phyloP scores from a whole-genome alignment of 2,797 vertebrate genomes.

The Huso huso region DNA sequence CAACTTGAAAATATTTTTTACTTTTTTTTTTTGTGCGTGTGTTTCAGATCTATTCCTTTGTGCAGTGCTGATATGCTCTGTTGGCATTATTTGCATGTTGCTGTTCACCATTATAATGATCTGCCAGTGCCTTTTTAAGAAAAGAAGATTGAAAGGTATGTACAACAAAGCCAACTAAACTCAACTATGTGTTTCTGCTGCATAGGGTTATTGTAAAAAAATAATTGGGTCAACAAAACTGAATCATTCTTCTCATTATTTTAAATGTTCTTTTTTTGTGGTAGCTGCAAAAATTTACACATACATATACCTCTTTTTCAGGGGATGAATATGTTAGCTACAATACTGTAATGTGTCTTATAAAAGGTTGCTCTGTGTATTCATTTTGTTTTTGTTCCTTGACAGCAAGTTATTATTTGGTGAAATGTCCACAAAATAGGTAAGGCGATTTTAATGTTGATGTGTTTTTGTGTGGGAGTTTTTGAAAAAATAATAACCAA shows the following conservation, averaged over 20 bases:
- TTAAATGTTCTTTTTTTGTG: too few species aligned
- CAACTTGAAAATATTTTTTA: too few species aligned
- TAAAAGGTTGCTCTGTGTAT: not conserved
- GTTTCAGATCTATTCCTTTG: conserved; percentile 81
- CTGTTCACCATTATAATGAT: conserved; percentile 73
- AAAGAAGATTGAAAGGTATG: conserved; percentile 71
- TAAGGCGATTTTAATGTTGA: conserved; percentile 40
- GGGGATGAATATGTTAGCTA: too few species aligned
- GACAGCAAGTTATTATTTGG: conserved; percentile 83
- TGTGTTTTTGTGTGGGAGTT: not conserved
- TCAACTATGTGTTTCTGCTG: too few species aligned
- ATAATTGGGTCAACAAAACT: too few species aligned
- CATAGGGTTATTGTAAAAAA: too few species aligned
- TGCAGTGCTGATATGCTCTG: conserved; percentile 78
- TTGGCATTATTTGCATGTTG: conserved; percentile 80
- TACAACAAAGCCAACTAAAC: not conserved
- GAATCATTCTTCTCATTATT: too few species aligned
- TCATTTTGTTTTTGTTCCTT: conserved; percentile 36
- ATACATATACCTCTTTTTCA: too few species aligned
- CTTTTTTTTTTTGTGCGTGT: conserved; percentile 14
- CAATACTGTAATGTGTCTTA: too few species aligned
- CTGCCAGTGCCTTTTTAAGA: conserved; percentile 73
- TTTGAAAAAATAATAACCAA: not conserved
- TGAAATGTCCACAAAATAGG: conserved; percentile 93
- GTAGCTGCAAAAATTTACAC: too few species aligned